Evolutionary conservation across 1,140 invertebrate species (phyloP).

Genomic region (Pseudomyrmex pallidus): DNA sequence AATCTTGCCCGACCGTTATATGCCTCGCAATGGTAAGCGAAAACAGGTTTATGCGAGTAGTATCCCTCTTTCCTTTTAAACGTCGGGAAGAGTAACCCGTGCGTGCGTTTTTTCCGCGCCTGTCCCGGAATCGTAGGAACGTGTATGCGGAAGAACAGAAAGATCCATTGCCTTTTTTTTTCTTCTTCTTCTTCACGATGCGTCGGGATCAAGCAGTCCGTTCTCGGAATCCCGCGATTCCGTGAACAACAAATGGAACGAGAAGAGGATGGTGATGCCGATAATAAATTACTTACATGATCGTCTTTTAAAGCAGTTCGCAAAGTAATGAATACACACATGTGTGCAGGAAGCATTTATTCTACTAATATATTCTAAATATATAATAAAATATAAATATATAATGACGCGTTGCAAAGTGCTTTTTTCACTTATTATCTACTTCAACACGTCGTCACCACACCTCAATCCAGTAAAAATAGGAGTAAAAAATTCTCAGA

Average conservation of each 20-base stretch:
- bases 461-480: too few relatives aligned
- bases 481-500: too few relatives aligned
- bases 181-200: background rate
- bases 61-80: constrained; percentile 50
- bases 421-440: too few relatives aligned
- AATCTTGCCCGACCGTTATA: constrained; percentile 74
- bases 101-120: constrained; percentile 10
- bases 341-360: background rate
- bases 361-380: too few relatives aligned
- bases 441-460: too few relatives aligned
- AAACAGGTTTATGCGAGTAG: constrained; percentile 73
- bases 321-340: background rate
- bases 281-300: background rate
- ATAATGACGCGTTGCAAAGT: too few relatives aligned
- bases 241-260: constrained; percentile 26
- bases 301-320: background rate
- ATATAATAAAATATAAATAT: too few relatives aligned
- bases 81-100: constrained; percentile 42
- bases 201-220: background rate
- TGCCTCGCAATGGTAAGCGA: constrained; percentile 67
- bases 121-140: constrained; percentile 55
- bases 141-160: constrained; percentile 7
- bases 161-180: background rate
- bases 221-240: constrained; percentile 29
- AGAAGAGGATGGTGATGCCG: background rate